These are phyloP conservation scores for Sula dactylatra DNA, from an alignment of 2,113 vertebrate genomes.

Conservation along the genomic window DNA sequence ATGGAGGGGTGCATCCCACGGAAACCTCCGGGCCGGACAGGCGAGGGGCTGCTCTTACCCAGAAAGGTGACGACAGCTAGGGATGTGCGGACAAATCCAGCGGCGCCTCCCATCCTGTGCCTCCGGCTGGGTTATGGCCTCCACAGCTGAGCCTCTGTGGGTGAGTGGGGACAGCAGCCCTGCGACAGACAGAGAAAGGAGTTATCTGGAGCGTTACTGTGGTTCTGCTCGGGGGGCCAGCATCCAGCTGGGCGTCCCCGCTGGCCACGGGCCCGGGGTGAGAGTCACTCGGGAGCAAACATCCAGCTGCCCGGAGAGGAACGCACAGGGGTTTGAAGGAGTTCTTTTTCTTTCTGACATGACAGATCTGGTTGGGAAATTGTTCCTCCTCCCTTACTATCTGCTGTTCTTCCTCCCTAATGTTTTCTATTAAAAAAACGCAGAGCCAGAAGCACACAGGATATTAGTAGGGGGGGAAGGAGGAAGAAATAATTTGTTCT, in stretches of 20 bases:
- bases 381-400: background rate
- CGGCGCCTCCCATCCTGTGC: constrained; percentile 16
- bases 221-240: background rate
- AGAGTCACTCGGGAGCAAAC: background rate
- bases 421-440: accelerated
- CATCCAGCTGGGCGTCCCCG: background rate
- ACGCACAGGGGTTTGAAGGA: background rate
- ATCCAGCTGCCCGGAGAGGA: background rate
- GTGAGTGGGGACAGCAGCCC: background rate
- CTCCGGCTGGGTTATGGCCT: background rate
- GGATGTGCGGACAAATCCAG: background rate
- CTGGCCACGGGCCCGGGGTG: background rate
- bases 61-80: background rate
- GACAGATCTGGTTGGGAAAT: background rate
- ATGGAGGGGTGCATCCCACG: accelerated
- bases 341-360: background rate
- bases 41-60: constrained; percentile 65
- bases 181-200: background rate
- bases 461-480: background rate
- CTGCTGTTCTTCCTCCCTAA: background rate
- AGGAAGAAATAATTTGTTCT: background rate
- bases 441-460: background rate
- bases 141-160: background rate
- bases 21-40: background rate
- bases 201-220: background rate